Evolutionary conservation across 2,113 vertebrate genomes (phyloP), one percentile per base, ranked within the genome.

Genomic region (Syngnathus floridae): DNA sequence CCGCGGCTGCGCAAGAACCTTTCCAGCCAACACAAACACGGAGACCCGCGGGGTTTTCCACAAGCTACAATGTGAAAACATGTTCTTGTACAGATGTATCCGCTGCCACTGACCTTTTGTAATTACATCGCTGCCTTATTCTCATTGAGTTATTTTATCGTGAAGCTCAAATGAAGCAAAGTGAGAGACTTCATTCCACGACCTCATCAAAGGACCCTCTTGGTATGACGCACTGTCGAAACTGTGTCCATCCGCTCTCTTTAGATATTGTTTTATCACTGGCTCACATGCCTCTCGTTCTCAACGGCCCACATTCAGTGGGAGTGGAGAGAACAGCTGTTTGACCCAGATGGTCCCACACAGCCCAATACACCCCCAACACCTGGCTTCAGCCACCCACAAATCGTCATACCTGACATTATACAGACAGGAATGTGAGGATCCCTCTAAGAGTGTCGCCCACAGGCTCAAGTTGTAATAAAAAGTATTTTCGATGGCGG

Each of bases 11-110:
- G 46, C 46, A 49, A 64, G 57, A 7, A 2, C 26, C 55, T 46
- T 57, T 52, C 31, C 49, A 48, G 87, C 86, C 86, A 89, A 86
- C 73, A 82, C 71, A 83, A 86, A 85, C 76, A 80, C 49, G 48
- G 78, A 61, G 46, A 51, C 59, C 19, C 10, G 46, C 65, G 56
- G 37, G 3, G n/a, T 72, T 82, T 84, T 69, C 76, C 71, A 46
- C 59, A 36, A 31, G 19, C 68, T 70, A 11, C 38, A 65, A 56
- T 71, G 61, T 81, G 80, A 69, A 76, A 81, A 76, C 59, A 40
- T 19, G 48, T 45, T 49, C 19, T 54, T 19, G 45, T 58, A 62
- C 70, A 78, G 66, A 79, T 69, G 43, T 60, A 22, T 63, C 65
- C 21, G 62, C 52, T 76, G 43, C 67, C 54, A 5, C 52, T 11